Base-by-base conservation (phyloP, 92 coral and sea anemone genomes). In the Zoanthus sociatus region DNA sequence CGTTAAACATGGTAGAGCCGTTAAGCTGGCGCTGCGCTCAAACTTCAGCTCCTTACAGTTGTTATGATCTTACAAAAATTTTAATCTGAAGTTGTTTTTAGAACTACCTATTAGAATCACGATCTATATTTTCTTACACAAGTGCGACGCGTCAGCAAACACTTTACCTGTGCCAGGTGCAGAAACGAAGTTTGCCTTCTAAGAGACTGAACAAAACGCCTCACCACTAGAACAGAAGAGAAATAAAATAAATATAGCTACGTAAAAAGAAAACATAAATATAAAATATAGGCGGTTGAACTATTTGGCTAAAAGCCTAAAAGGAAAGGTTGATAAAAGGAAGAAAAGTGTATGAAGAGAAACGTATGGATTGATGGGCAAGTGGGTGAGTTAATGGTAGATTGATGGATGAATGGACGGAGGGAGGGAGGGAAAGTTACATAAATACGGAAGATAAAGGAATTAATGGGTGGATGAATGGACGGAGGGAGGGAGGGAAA, bases 141-240 rank as follows among this genome's bases (percentile, higher is more conserved):
- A 58, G 66, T 14, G 6, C 0, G 6, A 58, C 7, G 33, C 12
- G 9, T 2, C 70, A 67, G 7, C 12, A 21, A 1, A 11, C 17
- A 67, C 6, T 78, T 21, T 86, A 97, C 99, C 98, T 97, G 99
- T 37, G 97, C 98, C 4, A 97, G 94, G 77, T 97, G 99, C 1
- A 97, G 94, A 82, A 97, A 97, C 3, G 99, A 97, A n/a, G 99
- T 97, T 75, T 97, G 99, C 74, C 99, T 82, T 69, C 95, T 90
- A 50, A 97, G 86, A 1, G 99, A 97, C 71, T 95, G 99, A 9
- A 94, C 93, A 64, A 97, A 97, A 42, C 98, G 89, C 67, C 99
- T 94, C 54, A 92, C 98, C 67, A 96, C 98, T 96, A 60, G 14
- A 58, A 30, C 13, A 56, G 17, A 7, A 73, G 71, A 82, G n/a